phyloP scores from a whole-genome alignment of 1,140 invertebrate genomes.

The Pectinophora gossypiella region DNA sequence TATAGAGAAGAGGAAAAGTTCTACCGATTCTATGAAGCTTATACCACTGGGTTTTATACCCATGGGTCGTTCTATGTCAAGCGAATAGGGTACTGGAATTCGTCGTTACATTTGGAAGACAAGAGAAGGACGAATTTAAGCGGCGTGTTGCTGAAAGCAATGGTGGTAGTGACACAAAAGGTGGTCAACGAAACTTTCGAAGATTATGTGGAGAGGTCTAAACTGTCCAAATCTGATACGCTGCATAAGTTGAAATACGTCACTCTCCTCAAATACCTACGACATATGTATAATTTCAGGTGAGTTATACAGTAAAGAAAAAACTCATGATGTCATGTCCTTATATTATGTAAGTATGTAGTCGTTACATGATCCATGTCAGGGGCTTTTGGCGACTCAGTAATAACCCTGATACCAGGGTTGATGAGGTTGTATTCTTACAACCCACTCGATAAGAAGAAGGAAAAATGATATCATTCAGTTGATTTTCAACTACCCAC shows the following conservation, averaged over 20 bases:
- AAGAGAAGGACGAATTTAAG: conserved; percentile 32
- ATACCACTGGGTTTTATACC: conserved; percentile 38
- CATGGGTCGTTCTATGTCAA: conserved; percentile 31
- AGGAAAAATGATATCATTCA: no score
- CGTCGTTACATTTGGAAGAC: conserved; percentile 19
- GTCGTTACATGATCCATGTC: no score
- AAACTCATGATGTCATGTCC: no score
- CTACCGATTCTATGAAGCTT: conserved; percentile 38
- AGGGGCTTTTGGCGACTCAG: no score
- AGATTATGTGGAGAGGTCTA: conserved; percentile 72
- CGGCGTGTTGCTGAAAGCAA: conserved; percentile 47
- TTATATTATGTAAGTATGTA: no score
- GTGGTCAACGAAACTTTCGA: conserved; percentile 70
- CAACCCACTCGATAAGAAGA: no score
- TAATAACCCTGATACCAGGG: no score
- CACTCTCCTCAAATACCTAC: conserved; percentile 74
- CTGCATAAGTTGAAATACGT: conserved; percentile 78
- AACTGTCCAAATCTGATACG: conserved; percentile 76
- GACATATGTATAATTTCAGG: conserved; percentile 80
- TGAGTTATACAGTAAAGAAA: no score
- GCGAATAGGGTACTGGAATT: conserved; percentile 33
- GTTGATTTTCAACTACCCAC: no score
- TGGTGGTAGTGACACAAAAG: conserved; percentile 67
- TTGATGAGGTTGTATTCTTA: no score
- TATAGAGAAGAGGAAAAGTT: conserved; percentile 9